A percentile compares a stretch with the other conserved stretches of the same genome.
Evolutionary conservation across 1,140 invertebrate species (phyloP).

Genomic region (Rhopalosiphum padi): DNA sequence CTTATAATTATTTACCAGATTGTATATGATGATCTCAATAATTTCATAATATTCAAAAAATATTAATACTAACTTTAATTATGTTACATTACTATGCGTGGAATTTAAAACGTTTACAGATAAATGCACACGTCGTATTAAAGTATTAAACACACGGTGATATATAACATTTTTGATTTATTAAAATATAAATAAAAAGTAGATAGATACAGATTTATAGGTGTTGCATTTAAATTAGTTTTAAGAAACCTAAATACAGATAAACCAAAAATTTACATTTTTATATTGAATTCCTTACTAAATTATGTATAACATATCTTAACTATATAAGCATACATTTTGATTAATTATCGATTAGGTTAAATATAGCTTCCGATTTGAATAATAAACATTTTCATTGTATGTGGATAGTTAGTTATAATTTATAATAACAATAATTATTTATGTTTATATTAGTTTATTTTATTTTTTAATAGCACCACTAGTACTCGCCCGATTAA

Average conservation of each 20-base stretch:
- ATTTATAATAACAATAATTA: background rate
- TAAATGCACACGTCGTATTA: background rate
- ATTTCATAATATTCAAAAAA: background rate
- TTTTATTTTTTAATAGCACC: slow-evolving; percentile 29
- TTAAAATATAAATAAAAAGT: background rate
- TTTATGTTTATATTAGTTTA: background rate
- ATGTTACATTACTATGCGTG: too few species aligned
- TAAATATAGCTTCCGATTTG: background rate
- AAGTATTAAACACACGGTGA: background rate
- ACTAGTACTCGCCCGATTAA: slow-evolving; percentile 49
- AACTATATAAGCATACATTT: background rate
- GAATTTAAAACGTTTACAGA: background rate
- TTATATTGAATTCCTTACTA: background rate
- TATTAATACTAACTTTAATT: background rate
- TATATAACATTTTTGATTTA: background rate
- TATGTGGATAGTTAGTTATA: background rate
- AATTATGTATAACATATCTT: background rate
- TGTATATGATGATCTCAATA: background rate
- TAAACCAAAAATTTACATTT: background rate
- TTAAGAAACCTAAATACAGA: background rate
- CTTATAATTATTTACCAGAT: background rate
- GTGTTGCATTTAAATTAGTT: background rate
- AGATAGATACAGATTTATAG: background rate
- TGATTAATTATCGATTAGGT: background rate
- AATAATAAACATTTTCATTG: background rate